phyloP scores from a whole-genome alignment of 2,888 invertebrate species.

The Microplitis deprimator region DNA sequence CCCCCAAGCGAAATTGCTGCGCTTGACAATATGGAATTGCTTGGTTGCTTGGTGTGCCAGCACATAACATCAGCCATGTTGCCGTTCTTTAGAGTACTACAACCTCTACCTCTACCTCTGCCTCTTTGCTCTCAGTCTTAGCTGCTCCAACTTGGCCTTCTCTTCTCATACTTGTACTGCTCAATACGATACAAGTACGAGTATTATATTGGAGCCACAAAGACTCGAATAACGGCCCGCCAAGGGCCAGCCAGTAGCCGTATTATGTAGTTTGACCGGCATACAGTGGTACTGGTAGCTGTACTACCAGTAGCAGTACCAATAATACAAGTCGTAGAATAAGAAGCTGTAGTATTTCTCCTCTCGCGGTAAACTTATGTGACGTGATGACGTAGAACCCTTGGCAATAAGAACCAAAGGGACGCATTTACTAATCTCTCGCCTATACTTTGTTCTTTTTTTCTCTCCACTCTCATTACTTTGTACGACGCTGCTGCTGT shows the following conservation, averaged over 20 bases:
- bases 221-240: conserved; percentile 29
- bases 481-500: background rate
- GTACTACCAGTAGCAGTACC: background rate
- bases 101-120: background rate
- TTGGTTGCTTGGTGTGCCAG: too few relatives aligned
- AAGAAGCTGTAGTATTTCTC: background rate
- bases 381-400: conserved; percentile 25
- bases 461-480: background rate
- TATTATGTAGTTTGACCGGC: conserved; percentile 40
- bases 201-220: conserved; percentile 14
- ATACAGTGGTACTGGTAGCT: background rate
- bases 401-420: background rate
- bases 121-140: background rate
- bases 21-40: conserved; percentile 25
- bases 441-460: conserved; percentile 23
- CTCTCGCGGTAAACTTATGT: background rate
- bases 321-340: background rate
- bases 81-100: conserved; percentile 15
- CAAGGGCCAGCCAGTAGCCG: conserved; percentile 31
- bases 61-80: conserved; percentile 5
- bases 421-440: conserved; percentile 20
- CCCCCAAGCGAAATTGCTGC: conserved; percentile 17
- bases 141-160: background rate
- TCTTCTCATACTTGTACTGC: background rate
- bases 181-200: background rate